Base-by-base conservation (phyloP, 53 echinoderm and acorn worm genomes). In the Actinopyga echinites region DNA sequence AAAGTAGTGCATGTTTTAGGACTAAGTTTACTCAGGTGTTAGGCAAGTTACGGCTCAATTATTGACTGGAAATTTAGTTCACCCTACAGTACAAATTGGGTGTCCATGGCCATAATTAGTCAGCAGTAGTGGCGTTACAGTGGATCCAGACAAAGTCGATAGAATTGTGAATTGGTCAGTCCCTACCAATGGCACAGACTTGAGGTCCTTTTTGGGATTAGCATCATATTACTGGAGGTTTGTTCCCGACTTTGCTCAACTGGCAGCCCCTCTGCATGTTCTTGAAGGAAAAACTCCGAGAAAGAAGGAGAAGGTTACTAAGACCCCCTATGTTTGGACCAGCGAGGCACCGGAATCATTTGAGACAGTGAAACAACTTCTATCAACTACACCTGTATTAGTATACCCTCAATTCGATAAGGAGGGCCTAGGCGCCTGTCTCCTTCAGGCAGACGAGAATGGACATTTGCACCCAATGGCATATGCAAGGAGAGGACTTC, bases 401-500 rank as follows among this genome's bases (percentile, higher is more conserved):
- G 87, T 83, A 9, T 87, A 87, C 37, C 87, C 87, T 2, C 11
- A 54, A 32, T 83, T 83, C 69, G 58, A 69, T 21, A 40, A 57
- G 12, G 71, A 83, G 23, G 85, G 85, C 19, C 53, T 85, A 28
- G 78, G 69, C 0, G 84, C 84, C 30, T 85, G 85, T 45, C 35
- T 86, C 1, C 23, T 45, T 31, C 86, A 86, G 42, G 79, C 28
- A 20, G 86, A 62, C 24, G 65, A 43, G 5, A 44, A 61, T 36
- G 86, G 86, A 12, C 63, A 61, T 6, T 24, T 86, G 38, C 86
- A 86, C 34, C 86, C 86, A 9, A 45, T 86, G 10, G 86, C 79
- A 29, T 86, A 86, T 64, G 86, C 86, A 29, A 86, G 86, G 30
- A 57, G 86, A 37, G 79, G 86, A 24, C 64, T 86, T 21, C 58